Evolutionary conservation across 2,888 invertebrate genomes (phyloP).

Genomic region (Polyommatus iphigenia): DNA sequence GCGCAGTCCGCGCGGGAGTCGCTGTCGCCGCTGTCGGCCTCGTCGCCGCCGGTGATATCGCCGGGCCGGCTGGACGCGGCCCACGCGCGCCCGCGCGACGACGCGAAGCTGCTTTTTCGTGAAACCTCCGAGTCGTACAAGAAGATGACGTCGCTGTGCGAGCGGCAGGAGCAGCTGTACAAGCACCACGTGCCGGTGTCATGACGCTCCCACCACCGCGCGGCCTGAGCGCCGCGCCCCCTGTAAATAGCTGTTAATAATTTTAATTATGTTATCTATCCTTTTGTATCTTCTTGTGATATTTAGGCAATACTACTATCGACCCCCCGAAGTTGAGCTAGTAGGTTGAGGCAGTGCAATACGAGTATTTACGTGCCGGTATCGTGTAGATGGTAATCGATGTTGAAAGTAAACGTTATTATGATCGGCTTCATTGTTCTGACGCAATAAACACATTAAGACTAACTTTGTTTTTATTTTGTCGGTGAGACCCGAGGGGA

Average conservation of each 20-base stretch:
- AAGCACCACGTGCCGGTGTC: slow-evolving; percentile 79
- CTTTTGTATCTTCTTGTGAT: slow-evolving; percentile 81
- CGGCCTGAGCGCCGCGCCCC: slow-evolving; percentile 63
- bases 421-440: slow-evolving; percentile 80
- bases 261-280: slow-evolving; percentile 77
- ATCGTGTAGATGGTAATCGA: slow-evolving; percentile 78
- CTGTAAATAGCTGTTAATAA: slow-evolving; percentile 77
- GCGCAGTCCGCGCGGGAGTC: slow-evolving; percentile 70
- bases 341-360: slow-evolving; percentile 76
- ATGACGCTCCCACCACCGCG: slow-evolving; percentile 72
- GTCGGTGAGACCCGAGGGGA: slow-evolving; percentile 54
- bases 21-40: slow-evolving; percentile 72
- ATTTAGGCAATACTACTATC: slow-evolving; percentile 76
- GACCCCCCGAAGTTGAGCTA: slow-evolving; percentile 79
- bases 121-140: slow-evolving; percentile 76
- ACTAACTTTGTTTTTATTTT: slow-evolving; percentile 73
- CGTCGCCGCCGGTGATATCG: slow-evolving; percentile 73
- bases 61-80: slow-evolving; percentile 72
- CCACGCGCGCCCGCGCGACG: slow-evolving; percentile 68
- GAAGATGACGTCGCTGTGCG: slow-evolving; percentile 77
- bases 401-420: slow-evolving; percentile 80
- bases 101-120: slow-evolving; percentile 77
- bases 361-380: slow-evolving; percentile 70
- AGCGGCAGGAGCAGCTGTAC: slow-evolving; percentile 77
- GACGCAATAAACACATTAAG: slow-evolving; percentile 79